Evolutionary conservation across 2,888 invertebrate genomes (phyloP), one percentile per base, ranked within the genome.

Genomic region (Parnassius apollo): DNA sequence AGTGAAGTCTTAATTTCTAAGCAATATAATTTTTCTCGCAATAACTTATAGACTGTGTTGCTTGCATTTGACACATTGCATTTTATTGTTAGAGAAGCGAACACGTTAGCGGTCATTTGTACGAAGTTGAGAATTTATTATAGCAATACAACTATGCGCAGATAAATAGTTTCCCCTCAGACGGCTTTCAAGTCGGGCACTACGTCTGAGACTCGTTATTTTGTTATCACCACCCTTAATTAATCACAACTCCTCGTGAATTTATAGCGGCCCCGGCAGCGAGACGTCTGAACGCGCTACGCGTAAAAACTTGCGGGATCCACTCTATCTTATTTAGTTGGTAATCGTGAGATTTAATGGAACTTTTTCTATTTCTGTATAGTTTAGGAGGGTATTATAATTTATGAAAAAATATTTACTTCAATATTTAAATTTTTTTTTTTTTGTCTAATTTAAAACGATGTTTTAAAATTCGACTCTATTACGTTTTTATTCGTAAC

Each of bases 321-420:
- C 64, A 50, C 68, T 72, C 70, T 70, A 71, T 70, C 69, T 73
- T 71, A 70, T 73, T 72, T 69, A 72, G 63, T 71, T 66, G 63
- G 66, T 70, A 69, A 44, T 54, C 13, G 49, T 7, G 13, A 49
- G 49, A 13, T 8, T 49, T 46, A n/a, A 4, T 46, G 46, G 2
- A 8, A 46, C n/a, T n/a, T 4, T 46, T 46, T 46, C n/a, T 46
- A 46, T 46, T 35, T 35, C 7, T 35, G 35, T 35, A 35, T 35
- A 35, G 35, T 35, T 35, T 35, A 35, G 35, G 4, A 35, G 7
- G 35, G 4, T 35, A 1, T 35, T 7, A 7, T 35, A 35, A 35
- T 35, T 4, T 35, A 35, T 35, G 35, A 35, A 7, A 7, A 7
- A 35, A 35, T 18, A 18, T 18, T 18, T 18, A 18, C 18, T 18